phyloP scores from a whole-genome alignment of 1,140 invertebrate species.

The Choristoneura fumiferana region DNA sequence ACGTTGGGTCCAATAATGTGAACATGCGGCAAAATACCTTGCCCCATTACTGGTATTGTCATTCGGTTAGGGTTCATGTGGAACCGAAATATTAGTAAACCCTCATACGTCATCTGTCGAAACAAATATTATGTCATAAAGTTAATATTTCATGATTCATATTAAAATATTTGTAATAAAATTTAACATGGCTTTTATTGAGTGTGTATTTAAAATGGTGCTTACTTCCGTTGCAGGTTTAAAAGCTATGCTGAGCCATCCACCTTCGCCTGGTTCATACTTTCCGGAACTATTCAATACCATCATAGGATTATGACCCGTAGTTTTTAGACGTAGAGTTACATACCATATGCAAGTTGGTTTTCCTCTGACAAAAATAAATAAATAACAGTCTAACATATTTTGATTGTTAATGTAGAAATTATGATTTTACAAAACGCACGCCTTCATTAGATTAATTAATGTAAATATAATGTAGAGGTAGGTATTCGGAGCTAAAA shows the following conservation, averaged over 20 bases:
- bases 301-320: conserved; percentile 52
- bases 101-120: conserved; percentile 60
- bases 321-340: conserved; percentile 48
- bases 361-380: conserved; percentile 48
- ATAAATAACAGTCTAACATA: conserved; percentile 13
- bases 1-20: conserved; percentile 62
- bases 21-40: conserved; percentile 60
- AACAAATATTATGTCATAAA: conserved; percentile 3
- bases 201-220: neutral
- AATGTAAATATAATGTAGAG: no score
- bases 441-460: no score
- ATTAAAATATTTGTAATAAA: conserved; percentile 12
- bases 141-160: conserved; percentile 2
- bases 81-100: conserved; percentile 60
- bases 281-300: conserved; percentile 59
- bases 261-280: conserved; percentile 62
- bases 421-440: no score
- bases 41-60: conserved; percentile 57
- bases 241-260: conserved; percentile 61
- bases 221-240: conserved; percentile 62
- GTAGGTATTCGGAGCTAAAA: no score
- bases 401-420: no score
- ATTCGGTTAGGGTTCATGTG: conserved; percentile 70
- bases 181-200: neutral
- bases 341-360: conserved; percentile 70